Conservation (phyloP, 2,888 invertebrate genomes). For the Agriopis aurantiaria region DNA sequence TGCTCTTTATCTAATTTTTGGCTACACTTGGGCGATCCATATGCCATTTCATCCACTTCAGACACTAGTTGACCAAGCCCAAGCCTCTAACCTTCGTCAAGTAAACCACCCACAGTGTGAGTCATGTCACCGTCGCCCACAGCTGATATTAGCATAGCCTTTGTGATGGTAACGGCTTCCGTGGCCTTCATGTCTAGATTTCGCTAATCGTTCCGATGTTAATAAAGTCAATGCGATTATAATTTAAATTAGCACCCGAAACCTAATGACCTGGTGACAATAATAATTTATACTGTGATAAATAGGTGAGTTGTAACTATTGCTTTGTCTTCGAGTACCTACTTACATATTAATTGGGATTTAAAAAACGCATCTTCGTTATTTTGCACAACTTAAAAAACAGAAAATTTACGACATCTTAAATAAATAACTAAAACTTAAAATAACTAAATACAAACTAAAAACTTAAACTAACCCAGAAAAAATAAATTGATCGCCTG, state of each 20-base stretch:
- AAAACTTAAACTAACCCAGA: no score
- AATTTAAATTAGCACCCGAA: constrained; percentile 21
- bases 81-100: constrained; percentile 61
- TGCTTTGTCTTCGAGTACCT: not conserved
- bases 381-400: no score
- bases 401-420: no score
- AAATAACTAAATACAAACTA: no score
- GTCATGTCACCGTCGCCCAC: constrained; percentile 71
- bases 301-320: not conserved
- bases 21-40: not conserved
- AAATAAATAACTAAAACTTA: no score
- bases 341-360: no score
- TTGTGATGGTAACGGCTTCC: constrained; percentile 64
- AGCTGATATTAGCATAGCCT: constrained; percentile 69
- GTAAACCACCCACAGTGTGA: constrained; percentile 75
- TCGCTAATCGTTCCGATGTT: constrained; percentile 44
- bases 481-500: no score
- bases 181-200: constrained; percentile 68
- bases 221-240: constrained; percentile 30
- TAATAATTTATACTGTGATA: not conserved
- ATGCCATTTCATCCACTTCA: not conserved
- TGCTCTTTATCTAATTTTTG: no score
- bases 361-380: no score
- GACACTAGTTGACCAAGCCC: constrained; percentile 68
- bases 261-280: constrained; percentile 3